Percentiles rank a stretch among this genome's conserved stretches.
These are phyloP conservation scores for Bradypodion ventrale DNA, from an alignment of 2,797 vertebrate species.

Conservation along the genomic window DNA sequence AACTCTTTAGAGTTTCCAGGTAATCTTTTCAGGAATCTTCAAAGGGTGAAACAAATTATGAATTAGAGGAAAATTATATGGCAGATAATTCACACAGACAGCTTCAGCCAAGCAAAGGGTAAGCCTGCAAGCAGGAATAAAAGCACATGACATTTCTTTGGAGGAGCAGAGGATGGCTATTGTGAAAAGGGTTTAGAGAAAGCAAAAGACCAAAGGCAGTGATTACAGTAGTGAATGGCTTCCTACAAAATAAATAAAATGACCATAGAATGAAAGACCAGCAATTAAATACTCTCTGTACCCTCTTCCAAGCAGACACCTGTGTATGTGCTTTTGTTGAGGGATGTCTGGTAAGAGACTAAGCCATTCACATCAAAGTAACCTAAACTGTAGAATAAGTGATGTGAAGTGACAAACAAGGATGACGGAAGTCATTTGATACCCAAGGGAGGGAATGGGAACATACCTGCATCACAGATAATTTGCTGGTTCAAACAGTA, in stretches of 20 bases:
- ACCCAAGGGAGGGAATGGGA: neutral
- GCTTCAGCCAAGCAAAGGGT: conserved; percentile 21
- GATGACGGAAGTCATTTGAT: conserved; percentile 35
- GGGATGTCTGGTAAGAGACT: conserved; percentile 33
- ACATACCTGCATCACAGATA: conserved; percentile 1
- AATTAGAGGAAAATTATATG: conserved; percentile 32
- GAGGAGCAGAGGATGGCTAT: conserved; percentile 8
- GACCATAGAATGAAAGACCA: conserved; percentile 14
- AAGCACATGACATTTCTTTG: neutral
- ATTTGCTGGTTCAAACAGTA: neutral
- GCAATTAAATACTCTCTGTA: conserved; percentile 4
- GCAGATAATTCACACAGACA: conserved; percentile 17
- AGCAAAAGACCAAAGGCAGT: conserved; percentile 20
- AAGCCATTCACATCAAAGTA: conserved; percentile 37
- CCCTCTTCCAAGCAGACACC: conserved; percentile 26
- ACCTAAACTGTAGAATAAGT: conserved; percentile 17
- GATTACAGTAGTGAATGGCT: conserved; percentile 32
- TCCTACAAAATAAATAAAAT: conserved; percentile 31
- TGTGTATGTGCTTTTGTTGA: conserved; percentile 34
- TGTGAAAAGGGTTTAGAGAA: conserved; percentile 8
- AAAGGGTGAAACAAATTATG: conserved; percentile 38
- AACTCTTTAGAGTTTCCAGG: conserved; percentile 21
- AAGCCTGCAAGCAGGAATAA: conserved; percentile 18
- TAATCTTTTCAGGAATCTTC: conserved; percentile 27
- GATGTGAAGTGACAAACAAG: conserved; percentile 27